Conservation (phyloP, 2,888 invertebrate species). For the Cryptocephalus primarius region DNA sequence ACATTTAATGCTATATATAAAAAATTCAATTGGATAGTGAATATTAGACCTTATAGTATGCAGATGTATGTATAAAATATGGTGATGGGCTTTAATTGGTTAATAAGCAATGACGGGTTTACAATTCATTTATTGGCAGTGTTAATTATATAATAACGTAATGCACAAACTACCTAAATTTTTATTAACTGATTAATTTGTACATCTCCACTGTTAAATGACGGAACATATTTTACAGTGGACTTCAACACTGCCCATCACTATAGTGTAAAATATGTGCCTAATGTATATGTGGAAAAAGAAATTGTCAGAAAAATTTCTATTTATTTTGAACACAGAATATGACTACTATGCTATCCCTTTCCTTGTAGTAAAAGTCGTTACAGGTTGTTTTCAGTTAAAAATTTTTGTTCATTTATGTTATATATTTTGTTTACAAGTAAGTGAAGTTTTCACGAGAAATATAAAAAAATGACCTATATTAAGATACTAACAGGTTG, state of each 20-base stretch:
- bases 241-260: constrained; percentile 13
- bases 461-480: not conserved
- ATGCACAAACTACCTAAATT: constrained; percentile 11
- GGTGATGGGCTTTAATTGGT: constrained; percentile 1
- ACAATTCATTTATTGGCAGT: no score
- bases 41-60: constrained; percentile 24
- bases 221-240: constrained; percentile 28
- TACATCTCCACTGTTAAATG: constrained; percentile 16
- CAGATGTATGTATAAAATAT: constrained; percentile 18
- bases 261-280: constrained; percentile 32
- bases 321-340: constrained; percentile 13
- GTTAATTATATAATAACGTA: no score
- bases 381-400: not conserved
- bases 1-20: constrained; percentile 1
- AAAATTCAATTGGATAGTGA: constrained; percentile 17
- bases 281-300: constrained; percentile 22
- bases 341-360: not conserved
- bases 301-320: constrained; percentile 15
- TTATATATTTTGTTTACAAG: no score
- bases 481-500: no score
- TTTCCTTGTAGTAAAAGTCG: not conserved
- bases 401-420: not conserved
- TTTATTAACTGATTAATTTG: constrained; percentile 5
- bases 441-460: not conserved
- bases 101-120: no score